Conservation (phyloP, 1,140 invertebrate genomes). For the Ephestia elutella region DNA sequence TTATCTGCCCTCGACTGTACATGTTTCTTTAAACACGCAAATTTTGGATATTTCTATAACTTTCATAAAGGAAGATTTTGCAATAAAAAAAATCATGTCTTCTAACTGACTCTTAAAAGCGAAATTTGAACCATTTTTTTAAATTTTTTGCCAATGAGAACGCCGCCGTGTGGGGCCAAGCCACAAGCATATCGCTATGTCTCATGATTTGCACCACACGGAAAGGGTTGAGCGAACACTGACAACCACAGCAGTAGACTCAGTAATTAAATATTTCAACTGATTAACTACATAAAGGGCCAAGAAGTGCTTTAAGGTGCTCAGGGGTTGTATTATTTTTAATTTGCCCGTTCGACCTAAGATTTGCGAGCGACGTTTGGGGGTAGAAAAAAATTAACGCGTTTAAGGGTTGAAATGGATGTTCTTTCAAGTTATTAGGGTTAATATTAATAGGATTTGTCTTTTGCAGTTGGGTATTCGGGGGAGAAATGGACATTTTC, state of each 20-base stretch:
- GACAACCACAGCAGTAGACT: slow-evolving; percentile 42
- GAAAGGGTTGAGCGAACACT: slow-evolving; percentile 44
- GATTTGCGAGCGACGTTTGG: slow-evolving; percentile 50
- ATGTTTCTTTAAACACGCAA: too few species aligned
- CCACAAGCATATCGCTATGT: background rate
- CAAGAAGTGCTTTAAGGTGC: slow-evolving; percentile 40
- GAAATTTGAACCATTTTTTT: too few species aligned
- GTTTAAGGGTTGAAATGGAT: slow-evolving; percentile 38
- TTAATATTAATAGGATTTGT: slow-evolving; percentile 58
- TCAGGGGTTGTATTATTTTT: slow-evolving; percentile 57
- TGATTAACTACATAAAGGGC: slow-evolving; percentile 63
- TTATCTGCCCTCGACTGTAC: too few species aligned
- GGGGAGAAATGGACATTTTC: background rate
- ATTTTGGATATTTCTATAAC: too few species aligned
- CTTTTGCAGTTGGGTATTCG: slow-evolving; percentile 16
- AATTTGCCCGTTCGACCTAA: slow-evolving; percentile 47
- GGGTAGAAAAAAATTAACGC: slow-evolving; percentile 51
- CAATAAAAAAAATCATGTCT: too few species aligned
- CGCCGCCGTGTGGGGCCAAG: too few species aligned
- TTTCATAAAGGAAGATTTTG: too few species aligned
- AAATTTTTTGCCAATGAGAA: too few species aligned
- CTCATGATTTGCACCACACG: slow-evolving; percentile 20
- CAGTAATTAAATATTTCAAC: slow-evolving; percentile 69
- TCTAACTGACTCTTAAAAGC: too few species aligned
- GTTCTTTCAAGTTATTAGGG: slow-evolving; percentile 36